Base-by-base conservation (phyloP, 2,113 vertebrate genomes). In the Toxotes chatareus region DNA sequence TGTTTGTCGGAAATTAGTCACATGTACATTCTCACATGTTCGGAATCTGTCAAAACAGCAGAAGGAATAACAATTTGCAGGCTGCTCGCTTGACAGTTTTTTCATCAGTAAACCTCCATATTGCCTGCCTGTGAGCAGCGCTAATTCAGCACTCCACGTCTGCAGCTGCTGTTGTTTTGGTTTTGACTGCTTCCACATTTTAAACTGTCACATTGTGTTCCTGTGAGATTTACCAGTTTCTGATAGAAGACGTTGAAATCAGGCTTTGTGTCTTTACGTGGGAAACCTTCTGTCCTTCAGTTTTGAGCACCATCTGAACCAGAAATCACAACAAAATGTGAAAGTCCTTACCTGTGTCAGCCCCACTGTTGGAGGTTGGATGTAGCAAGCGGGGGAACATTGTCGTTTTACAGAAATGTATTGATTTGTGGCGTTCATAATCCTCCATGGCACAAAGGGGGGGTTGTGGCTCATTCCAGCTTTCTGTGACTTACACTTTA, bases 351-450 rank as follows among this genome's bases (percentile, higher is more conserved):
- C 65, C 53, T 51, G 72, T 73, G 66, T 82, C 76, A 72, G 56
- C 49, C 49, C 40, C 55, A 51, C 75, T 60, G 86, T 53, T 65
- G 61, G 44, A 82, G 84, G 70, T 59, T 88, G 68, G 68, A 80
- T 86, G 61, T 73, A 68, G 73, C 75, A 63, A 79, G 57, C 56
- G 42, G 36, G 38, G 49, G 69, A 78, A 69, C 79, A 73, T 91
- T 84, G 89, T 88, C 72, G 55, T 83, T 88, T 92, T 84, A 82
- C 86, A 85, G 75, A 91, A 90, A 88, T 68, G 65, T 91, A 92
- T 94, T 95, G 93, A 94, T 93, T 95, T 93, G 94, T 95, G 90
- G 86, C 88, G 89, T 93, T 93, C 85, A 92, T 94, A 92, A 95
- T 95, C 88, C 91, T 72, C 83, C 61, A 64, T 92, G 93, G 89